Base-by-base conservation (phyloP, 2,113 vertebrate species). In the Mohoua ochrocephala region DNA sequence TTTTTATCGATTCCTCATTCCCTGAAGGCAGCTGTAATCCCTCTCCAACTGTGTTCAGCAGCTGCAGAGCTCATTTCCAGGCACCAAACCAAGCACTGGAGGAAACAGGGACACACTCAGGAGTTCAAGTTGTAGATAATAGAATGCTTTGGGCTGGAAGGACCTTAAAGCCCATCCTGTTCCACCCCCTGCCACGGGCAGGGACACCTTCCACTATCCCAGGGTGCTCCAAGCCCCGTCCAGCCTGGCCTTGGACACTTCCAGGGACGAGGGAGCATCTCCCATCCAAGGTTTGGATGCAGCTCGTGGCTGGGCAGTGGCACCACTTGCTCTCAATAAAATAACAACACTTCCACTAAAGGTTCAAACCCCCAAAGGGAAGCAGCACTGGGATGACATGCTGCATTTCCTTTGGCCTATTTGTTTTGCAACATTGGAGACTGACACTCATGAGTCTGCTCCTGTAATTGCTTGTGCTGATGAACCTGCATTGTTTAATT, bases 401-500 rank as follows among this genome's bases (percentile, higher is more conserved):
- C 87, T 41, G 68, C 3, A 81, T 2, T 79, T 28, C 20, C 37
- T 64, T 24, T 19, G 56, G 17, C 50, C 71, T 37, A 15, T 92
- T 93, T 96, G 95, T 89, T 96, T 84, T 78, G 83, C 92, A 92
- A 42, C 93, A 89, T 0, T 92, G 88, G 71, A 95, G 95, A 60
- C 18, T 45, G 85, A 52, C 80, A 68, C 79, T 71, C 78, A 14
- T 23, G 63, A 90, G 82, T 17, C 76, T 81, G 90, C 83, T 95
- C 83, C 68, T 49, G 1, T 96, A 93, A 96, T 96, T 96, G 96
- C 85, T 59, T 45, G 68, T 84, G 79, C 85, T 95, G 95, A 93
- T 93, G 79, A 95, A 89, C 81, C 56, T 74, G 79, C 90, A 91
- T 92, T 95, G 92, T 68, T 94, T 95, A 96, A 97, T 96, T 93